phyloP scores from a whole-genome alignment of 2,888 invertebrate species.

The Therioaphis trifolii region DNA sequence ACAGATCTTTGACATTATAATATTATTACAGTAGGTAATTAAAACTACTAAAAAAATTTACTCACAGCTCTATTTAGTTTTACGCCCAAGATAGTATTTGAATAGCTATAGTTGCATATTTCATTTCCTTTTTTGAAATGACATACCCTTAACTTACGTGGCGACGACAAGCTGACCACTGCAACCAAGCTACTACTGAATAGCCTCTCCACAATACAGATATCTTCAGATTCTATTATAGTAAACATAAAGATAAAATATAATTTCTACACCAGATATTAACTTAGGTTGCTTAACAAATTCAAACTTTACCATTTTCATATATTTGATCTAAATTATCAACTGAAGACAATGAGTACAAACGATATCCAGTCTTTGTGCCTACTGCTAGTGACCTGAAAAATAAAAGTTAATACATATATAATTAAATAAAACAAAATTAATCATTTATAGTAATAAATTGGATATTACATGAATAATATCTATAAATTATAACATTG shows the following conservation, averaged over 20 bases:
- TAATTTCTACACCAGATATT: background rate
- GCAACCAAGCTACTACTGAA: conserved; percentile 98
- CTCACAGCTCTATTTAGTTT: conserved; percentile 92
- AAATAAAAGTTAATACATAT: conserved; percentile 65
- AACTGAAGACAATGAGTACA: conserved; percentile 85
- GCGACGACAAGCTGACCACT: conserved; percentile 90
- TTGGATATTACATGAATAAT: no score
- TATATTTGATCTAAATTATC: conserved; percentile 91
- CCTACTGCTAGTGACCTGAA: conserved; percentile 91
- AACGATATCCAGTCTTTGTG: conserved; percentile 87
- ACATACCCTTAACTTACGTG: conserved; percentile 92
- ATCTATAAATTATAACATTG: no score
- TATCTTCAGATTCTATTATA: conserved; percentile 77
- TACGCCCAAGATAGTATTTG: conserved; percentile 94
- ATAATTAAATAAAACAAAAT: no score
- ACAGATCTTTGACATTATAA: background rate
- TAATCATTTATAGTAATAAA: no score
- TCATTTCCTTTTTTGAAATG: conserved; percentile 98
- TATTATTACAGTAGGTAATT: no score
- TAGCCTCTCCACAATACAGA: conserved; percentile 92
- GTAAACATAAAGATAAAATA: conserved; percentile 7
- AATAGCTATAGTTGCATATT: conserved; percentile 95
- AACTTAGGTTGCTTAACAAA: background rate
- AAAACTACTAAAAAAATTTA: conserved; percentile 65
- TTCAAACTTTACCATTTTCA: conserved; percentile 76